Evolutionary conservation across 2,113 vertebrate species (phyloP).

Genomic region (Onychostruthus taczanowskii): DNA sequence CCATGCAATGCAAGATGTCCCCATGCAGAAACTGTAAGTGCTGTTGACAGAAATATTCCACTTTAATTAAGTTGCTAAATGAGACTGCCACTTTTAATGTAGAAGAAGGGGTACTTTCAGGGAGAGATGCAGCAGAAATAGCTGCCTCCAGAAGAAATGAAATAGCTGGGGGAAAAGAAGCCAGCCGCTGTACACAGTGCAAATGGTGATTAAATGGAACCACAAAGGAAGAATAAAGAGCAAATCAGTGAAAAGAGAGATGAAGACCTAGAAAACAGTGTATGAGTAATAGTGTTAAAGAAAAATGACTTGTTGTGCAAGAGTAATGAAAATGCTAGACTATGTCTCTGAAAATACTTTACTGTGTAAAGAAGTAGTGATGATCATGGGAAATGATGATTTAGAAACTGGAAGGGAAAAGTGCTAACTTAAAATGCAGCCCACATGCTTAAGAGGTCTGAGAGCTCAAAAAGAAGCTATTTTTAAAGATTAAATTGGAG

Average conservation of each 20-base stretch:
- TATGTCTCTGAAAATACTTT: neutral
- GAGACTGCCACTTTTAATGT: neutral
- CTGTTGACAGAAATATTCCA: constrained; percentile 5
- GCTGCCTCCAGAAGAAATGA: neutral
- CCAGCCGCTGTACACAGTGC: neutral
- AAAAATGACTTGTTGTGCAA: neutral
- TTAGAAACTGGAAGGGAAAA: neutral
- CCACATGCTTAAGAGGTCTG: neutral
- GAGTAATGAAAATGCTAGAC: neutral
- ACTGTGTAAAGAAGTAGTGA: neutral
- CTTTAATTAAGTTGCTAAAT: neutral
- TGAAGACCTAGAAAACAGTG: neutral
- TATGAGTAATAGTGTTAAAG: neutral
- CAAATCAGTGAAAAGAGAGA: neutral
- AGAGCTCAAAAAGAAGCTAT: neutral
- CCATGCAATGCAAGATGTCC: neutral
- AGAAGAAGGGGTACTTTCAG: neutral
- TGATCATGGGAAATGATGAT: neutral
- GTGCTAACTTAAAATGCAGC: neutral
- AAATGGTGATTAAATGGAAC: neutral
- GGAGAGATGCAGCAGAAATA: neutral
- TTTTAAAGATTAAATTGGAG: neutral
- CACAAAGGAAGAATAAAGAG: neutral
- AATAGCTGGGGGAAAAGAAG: neutral
- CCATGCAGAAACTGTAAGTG: neutral